Evolutionary conservation across 2,888 invertebrate species (phyloP).

Genomic region (Meganola albula): DNA sequence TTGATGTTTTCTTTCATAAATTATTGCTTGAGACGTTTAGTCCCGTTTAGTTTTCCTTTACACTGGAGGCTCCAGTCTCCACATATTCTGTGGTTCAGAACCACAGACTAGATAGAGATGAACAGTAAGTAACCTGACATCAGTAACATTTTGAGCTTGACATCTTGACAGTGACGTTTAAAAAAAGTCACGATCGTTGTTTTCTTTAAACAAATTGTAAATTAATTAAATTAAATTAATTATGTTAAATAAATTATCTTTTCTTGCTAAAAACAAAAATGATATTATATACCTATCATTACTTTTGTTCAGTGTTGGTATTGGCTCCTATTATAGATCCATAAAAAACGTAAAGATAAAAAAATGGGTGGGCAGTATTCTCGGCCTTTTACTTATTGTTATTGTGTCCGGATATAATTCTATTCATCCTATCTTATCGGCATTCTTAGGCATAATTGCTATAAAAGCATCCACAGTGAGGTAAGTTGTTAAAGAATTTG

Average conservation of each 20-base stretch:
- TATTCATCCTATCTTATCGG: constrained; percentile 60
- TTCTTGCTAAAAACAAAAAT: constrained; percentile 80
- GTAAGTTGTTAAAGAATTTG: constrained; percentile 46
- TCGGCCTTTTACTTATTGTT: constrained; percentile 54
- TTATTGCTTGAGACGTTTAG: too few species aligned
- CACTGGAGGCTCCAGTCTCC: too few species aligned
- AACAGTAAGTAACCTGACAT: too few species aligned
- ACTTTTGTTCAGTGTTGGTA: constrained; percentile 81
- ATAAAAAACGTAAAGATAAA: constrained; percentile 50
- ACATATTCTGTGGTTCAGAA: too few species aligned
- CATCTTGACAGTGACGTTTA: too few species aligned
- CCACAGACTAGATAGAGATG: too few species aligned
- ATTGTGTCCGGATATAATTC: constrained; percentile 61
- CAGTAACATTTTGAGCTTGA: too few species aligned
- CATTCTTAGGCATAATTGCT: constrained; percentile 47
- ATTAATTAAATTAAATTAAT: background rate
- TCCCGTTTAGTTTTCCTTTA: too few species aligned
- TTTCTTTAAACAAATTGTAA: too few species aligned
- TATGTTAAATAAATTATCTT: constrained; percentile 24
- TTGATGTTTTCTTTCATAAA: too few species aligned
- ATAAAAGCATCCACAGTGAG: constrained; percentile 56
- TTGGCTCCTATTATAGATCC: constrained; percentile 82
- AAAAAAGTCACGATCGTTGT: too few species aligned
- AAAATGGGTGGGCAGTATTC: constrained; percentile 75
- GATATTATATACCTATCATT: constrained; percentile 85